phyloP scores from a whole-genome alignment of 2,797 vertebrate species.

The Gymnopithys bicolor region DNA sequence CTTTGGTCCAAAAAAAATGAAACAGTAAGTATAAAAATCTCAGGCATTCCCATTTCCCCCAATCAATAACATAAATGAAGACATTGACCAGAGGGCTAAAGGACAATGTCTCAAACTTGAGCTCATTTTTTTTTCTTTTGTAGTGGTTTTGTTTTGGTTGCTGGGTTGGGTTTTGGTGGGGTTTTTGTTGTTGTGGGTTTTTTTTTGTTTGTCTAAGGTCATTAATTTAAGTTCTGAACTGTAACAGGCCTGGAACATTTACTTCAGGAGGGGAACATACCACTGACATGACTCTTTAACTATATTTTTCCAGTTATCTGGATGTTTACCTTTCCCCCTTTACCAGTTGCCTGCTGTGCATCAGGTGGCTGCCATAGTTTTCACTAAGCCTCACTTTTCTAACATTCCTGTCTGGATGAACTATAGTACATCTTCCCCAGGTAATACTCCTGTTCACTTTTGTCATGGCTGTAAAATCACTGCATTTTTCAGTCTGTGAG shows the following conservation, averaged over 20 bases:
- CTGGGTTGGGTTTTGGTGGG: too few relatives aligned
- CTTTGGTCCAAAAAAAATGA: neutral
- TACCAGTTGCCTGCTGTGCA: neutral
- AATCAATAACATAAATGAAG: neutral
- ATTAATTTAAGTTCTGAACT: neutral
- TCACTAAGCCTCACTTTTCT: neutral
- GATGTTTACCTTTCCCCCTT: neutral
- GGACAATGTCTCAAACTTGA: neutral
- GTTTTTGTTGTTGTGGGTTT: too few relatives aligned
- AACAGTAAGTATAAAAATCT: neutral
- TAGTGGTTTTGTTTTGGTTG: neutral
- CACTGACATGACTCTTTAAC: neutral
- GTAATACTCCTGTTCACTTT: neutral
- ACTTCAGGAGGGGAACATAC: neutral
- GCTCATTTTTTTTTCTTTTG: accelerated
- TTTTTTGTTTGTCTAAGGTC: neutral
- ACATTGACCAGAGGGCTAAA: neutral
- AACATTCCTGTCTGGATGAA: neutral
- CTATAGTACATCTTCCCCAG: neutral
- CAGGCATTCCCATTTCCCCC: neutral
- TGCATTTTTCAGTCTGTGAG: neutral
- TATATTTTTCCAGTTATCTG: neutral
- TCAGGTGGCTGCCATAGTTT: neutral
- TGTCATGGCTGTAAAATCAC: neutral
- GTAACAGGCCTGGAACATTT: neutral